Conservation (phyloP, 2,888 invertebrate genomes). For the Dione juno region DNA sequence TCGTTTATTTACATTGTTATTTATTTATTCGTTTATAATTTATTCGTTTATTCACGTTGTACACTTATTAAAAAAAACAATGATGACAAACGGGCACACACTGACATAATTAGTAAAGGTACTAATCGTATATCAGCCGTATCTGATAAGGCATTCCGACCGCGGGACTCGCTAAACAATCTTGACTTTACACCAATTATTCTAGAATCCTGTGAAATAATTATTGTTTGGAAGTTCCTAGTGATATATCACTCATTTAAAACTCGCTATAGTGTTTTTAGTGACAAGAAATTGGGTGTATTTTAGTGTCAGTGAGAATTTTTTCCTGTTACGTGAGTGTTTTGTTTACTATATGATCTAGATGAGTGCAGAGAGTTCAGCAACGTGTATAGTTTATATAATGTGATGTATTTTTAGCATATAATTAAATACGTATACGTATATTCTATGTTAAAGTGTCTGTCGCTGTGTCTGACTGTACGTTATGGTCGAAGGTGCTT, state of each 20-base stretch:
- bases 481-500: background rate
- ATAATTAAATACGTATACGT: too few species aligned
- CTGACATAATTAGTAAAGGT: conserved; percentile 32
- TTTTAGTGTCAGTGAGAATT: background rate
- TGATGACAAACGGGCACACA: conserved; percentile 21
- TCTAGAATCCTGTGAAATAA: conserved; percentile 24
- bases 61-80: conserved; percentile 15
- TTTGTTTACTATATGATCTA: conserved; percentile 5
- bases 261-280: background rate
- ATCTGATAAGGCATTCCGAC: conserved; percentile 43
- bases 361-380: background rate
- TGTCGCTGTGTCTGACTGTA: background rate
- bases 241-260: conserved; percentile 1
- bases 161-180: conserved; percentile 24
- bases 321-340: conserved; percentile 3
- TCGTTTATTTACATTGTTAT: too few species aligned
- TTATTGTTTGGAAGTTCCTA: background rate
- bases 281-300: conserved; percentile 3
- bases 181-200: conserved; percentile 20
- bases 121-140: conserved; percentile 37
- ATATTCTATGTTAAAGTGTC: background rate
- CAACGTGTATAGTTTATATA: background rate
- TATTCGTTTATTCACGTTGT: background rate
- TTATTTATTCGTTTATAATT: too few species aligned
- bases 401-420: background rate